These are phyloP conservation scores for Pseudomyrmex gracilis DNA, from an alignment of 1,140 invertebrate genomes.

Conservation along the genomic window DNA sequence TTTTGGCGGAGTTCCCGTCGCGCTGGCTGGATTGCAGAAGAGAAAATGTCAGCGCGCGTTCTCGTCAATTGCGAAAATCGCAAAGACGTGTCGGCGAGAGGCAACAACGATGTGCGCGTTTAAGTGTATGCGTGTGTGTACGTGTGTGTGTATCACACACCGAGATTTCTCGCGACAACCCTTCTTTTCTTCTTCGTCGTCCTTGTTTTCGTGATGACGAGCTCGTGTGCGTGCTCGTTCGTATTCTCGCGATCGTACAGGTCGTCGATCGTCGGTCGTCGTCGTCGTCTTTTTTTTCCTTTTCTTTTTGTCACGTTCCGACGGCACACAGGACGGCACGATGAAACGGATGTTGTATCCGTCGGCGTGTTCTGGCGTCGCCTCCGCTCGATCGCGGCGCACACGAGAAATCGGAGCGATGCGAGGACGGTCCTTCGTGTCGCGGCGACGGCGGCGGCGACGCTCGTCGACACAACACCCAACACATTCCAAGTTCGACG, in stretches of 20 bases:
- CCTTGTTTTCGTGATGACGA: too few relatives aligned
- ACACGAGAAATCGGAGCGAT: not conserved
- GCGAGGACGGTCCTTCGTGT: slow-evolving; percentile 30
- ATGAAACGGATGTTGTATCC: not conserved
- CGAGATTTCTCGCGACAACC: not conserved
- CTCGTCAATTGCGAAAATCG: slow-evolving; percentile 39
- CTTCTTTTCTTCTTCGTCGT: too few relatives aligned
- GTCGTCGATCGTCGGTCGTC: too few relatives aligned
- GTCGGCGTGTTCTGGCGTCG: slow-evolving; percentile 3
- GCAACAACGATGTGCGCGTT: slow-evolving; percentile 16
- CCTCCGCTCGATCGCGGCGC: slow-evolving; percentile 5
- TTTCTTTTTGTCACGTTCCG: not conserved
- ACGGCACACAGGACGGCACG: not conserved
- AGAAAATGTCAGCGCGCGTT: slow-evolving; percentile 62
- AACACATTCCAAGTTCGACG: slow-evolving; percentile 78
- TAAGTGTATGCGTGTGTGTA: not conserved
- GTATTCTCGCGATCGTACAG: not conserved
- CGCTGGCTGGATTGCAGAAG: not conserved
- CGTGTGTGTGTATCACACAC: not conserved
- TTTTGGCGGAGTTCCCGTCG: slow-evolving; percentile 64
- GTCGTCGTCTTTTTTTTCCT: too few relatives aligned
- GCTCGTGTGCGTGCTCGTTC: not conserved
- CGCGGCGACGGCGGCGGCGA: slow-evolving; percentile 23
- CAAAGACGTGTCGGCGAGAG: not conserved
- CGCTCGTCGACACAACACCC: slow-evolving; percentile 64